Conservation (phyloP, 2,797 vertebrate genomes). For the Gastrophryne carolinensis region DNA sequence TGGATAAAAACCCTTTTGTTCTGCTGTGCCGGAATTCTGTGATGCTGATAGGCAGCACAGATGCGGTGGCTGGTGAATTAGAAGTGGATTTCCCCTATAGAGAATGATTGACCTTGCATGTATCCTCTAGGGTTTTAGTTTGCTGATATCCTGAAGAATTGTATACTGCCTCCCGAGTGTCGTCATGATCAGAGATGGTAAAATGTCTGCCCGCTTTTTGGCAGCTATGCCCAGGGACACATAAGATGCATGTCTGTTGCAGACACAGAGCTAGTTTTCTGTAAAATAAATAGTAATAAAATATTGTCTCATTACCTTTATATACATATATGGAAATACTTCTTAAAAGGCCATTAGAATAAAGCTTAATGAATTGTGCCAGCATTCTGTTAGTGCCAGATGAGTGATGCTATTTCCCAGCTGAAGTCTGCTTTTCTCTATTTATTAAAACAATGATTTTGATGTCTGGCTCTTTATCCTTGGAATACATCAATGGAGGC, state of each 20-base stretch:
- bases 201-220: background rate
- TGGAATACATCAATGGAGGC: background rate
- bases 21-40: too few species aligned
- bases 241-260: background rate
- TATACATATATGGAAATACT: background rate
- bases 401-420: constrained; percentile 6
- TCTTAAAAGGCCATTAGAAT: background rate
- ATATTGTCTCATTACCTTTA: background rate
- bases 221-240: background rate
- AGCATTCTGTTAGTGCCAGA: constrained; percentile 24
- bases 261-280: background rate
- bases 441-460: constrained; percentile 18
- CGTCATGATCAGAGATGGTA: too few species aligned
- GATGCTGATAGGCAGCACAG: too few species aligned
- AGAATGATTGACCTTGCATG: too few species aligned
- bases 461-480: constrained; percentile 2
- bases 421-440: background rate
- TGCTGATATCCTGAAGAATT: too few species aligned
- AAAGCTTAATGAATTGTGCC: background rate
- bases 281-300: background rate
- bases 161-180: too few species aligned
- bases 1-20: too few species aligned
- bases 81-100: too few species aligned
- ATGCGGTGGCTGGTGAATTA: too few species aligned
- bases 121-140: too few species aligned